Evolutionary conservation across 37 sponge, comb jelly and placozoan species (phyloP), one percentile per base, ranked within the genome.

Genomic region (Haliclona indistincta): DNA sequence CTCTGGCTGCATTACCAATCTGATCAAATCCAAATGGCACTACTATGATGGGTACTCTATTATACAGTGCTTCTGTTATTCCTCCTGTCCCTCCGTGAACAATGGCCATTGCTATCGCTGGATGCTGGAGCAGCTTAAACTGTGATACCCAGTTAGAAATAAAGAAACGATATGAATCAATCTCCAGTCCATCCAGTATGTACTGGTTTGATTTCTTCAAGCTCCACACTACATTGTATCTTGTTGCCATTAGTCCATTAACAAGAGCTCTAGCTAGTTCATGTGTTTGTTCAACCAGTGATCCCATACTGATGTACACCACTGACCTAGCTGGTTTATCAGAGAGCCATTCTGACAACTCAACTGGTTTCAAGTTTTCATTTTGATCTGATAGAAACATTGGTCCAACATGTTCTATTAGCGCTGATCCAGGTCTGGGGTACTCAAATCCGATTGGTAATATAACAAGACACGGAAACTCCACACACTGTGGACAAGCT

Each of bases 281-380:
- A 10, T 23, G 11, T 20, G 63, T 54, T n/a, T 79, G 11, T 17
- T 26, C 0, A 0, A 32, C 56, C 37, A 44, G 7, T 2, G 79
- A 73, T 2, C 89, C 89, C 89, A 89, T 89, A 42, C 89, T 89
- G 39, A 89, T 36, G 43, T 84, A 83, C 33, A 89, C 65, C 23
- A 89, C 89, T 49, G 44, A 25, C 4, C 60, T 52, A 3, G 45
- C 35, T 6, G 61, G 38, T 26, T 70, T 54, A 10, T n/a, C 19
- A 22, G 53, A 42, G 69, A 89, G 71, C 89, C 89, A 89, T 17
- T 67, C 55, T 26, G n/a, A 19, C 30, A 88, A 39, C 1, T 72
- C 60, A 15, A 29, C 43, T 10, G 56, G 28, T 47, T 10, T 47
- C 10, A 47, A 15, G 32, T 83, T 58, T 32, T 66, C 70, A 7